A percentile compares a stretch with the other conserved stretches of the same genome.
Conservation (phyloP, 2,797 vertebrate species). For the Danio albolineatus region DNA sequence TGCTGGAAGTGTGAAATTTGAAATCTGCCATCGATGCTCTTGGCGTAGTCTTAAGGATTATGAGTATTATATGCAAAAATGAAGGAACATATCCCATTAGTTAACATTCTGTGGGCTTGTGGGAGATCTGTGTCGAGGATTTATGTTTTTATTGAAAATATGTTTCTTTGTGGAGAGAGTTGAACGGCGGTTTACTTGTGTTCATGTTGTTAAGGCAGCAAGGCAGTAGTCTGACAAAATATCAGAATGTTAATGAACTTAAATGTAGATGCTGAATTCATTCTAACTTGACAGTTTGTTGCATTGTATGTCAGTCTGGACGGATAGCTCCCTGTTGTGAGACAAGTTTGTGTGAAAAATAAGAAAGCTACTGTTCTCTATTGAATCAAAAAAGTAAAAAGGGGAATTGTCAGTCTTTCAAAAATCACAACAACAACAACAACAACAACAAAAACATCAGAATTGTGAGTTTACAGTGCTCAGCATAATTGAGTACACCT, state of each 20-base stretch:
- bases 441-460: too few relatives aligned
- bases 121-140: background rate
- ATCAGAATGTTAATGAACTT: too few relatives aligned
- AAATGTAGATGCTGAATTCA: background rate
- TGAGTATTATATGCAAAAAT: slow-evolving; percentile 8
- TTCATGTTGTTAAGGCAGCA: too few relatives aligned
- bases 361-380: too few relatives aligned
- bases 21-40: slow-evolving; percentile 1
- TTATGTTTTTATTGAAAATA: background rate
- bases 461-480: too few relatives aligned
- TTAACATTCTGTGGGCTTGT: slow-evolving; percentile 13
- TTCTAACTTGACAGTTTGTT: background rate
- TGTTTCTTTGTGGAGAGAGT: background rate
- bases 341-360: too few relatives aligned
- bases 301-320: background rate
- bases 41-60: background rate
- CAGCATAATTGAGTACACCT: too few relatives aligned
- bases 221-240: too few relatives aligned
- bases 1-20: background rate
- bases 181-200: too few relatives aligned
- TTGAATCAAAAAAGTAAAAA: too few relatives aligned
- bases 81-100: background rate
- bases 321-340: background rate
- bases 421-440: too few relatives aligned
- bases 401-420: too few relatives aligned